Evolutionary conservation across 2,888 invertebrate genomes (phyloP).

Genomic region (Sipunculus nudus): DNA sequence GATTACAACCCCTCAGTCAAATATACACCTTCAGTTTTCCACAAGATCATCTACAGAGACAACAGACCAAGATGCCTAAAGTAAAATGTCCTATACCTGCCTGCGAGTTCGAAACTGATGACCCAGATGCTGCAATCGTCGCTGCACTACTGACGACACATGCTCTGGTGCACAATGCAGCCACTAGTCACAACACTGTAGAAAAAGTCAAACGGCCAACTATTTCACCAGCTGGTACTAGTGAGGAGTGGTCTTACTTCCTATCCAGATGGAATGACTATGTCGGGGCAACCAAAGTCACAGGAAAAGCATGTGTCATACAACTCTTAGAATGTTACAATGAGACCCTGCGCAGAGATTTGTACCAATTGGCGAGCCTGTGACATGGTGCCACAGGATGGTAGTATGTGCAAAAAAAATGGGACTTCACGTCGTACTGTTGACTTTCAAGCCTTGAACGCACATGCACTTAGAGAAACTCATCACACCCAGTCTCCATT

Average conservation of each 20-base stretch:
- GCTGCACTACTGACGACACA: neutral
- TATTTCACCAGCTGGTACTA: neutral
- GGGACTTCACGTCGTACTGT: conserved; percentile 43
- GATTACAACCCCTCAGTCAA: no score
- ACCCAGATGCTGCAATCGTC: neutral
- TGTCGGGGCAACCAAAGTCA: neutral
- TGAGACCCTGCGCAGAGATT: neutral
- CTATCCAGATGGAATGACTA: neutral
- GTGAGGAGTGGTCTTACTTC: conserved; percentile 10
- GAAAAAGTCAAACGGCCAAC: conserved; percentile 1
- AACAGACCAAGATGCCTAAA: neutral
- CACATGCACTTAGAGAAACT: conserved; percentile 38
- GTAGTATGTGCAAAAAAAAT: conserved; percentile 31
- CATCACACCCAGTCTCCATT: conserved; percentile 42
- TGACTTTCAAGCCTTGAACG: conserved; percentile 46
- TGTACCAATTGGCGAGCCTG: conserved; percentile 16
- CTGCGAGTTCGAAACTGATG: neutral
- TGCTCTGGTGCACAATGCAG: no score
- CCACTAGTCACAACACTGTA: neutral
- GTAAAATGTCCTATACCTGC: neutral
- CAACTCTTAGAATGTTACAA: conserved; percentile 2
- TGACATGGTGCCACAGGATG: conserved; percentile 29
- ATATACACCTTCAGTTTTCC: no score
- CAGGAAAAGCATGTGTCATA: neutral
- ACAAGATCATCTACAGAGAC: no score